phyloP scores from a whole-genome alignment of 2,888 invertebrate species.

The Corbicula japonica region DNA sequence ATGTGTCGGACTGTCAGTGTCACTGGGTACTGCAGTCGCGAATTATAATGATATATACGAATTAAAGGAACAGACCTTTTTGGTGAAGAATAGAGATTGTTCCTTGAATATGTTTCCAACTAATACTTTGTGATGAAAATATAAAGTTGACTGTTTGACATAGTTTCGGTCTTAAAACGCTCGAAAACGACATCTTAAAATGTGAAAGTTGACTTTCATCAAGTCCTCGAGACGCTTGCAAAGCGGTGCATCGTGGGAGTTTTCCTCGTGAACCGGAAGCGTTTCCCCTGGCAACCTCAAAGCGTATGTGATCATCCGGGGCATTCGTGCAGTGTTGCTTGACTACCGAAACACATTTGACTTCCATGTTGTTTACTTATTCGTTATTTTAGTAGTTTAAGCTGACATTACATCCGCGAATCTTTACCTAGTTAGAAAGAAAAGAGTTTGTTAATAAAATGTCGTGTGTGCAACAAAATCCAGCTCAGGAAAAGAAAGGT shows the following conservation, averaged over 20 bases:
- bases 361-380: conserved; percentile 54
- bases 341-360: conserved; percentile 65
- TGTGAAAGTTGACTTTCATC: no score
- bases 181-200: conserved; percentile 18
- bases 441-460: no score
- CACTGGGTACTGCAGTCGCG: no score
- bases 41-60: no score
- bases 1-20: no score
- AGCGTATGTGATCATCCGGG: conserved; percentile 72
- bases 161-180: conserved; percentile 19
- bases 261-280: conserved; percentile 48
- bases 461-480: conserved; percentile 37
- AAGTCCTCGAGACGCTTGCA: conserved; percentile 17
- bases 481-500: conserved; percentile 37
- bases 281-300: conserved; percentile 56
- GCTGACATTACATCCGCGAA: not conserved
- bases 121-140: not conserved
- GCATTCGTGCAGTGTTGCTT: conserved; percentile 65
- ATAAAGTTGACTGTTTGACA: not conserved
- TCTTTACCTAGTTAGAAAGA: not conserved
- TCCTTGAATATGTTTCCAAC: not conserved
- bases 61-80: no score
- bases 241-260: conserved; percentile 33
- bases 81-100: not conserved
- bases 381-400: conserved; percentile 4